Evolutionary conservation across 1,140 invertebrate species (phyloP).

Genomic region (Mycetomoellerius zeteki): DNA sequence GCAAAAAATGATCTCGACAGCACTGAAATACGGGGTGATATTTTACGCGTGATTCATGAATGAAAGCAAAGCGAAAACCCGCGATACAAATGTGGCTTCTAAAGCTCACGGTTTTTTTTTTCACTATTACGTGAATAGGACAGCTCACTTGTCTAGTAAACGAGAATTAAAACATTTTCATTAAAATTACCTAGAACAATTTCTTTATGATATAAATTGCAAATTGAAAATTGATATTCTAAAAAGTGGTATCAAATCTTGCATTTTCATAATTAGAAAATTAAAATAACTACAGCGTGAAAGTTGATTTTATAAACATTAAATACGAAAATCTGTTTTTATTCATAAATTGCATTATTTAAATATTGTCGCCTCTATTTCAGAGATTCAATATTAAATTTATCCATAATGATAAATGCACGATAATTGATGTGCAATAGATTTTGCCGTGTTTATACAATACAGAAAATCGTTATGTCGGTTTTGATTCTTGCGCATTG

Average conservation of each 20-base stretch:
- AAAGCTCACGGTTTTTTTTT: neutral
- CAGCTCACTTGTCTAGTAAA: neutral
- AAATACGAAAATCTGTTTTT: neutral
- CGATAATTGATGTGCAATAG: neutral
- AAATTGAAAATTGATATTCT: neutral
- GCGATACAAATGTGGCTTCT: constrained; percentile 34
- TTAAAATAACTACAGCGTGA: neutral
- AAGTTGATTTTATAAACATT: neutral
- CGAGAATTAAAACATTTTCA: neutral
- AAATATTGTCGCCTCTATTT: constrained; percentile 12
- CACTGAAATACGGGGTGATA: constrained; percentile 45
- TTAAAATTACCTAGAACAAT: neutral
- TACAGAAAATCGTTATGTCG: neutral
- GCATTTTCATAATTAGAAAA: neutral
- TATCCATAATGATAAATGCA: neutral
- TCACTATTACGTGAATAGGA: neutral
- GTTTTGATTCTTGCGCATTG: constrained; percentile 18
- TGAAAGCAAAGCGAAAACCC: constrained; percentile 20
- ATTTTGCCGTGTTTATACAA: neutral
- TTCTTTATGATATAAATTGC: neutral
- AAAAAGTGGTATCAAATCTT: neutral
- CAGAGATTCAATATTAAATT: neutral
- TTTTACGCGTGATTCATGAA: constrained; percentile 50
- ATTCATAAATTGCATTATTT: neutral
- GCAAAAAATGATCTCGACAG: constrained; percentile 46